These are phyloP conservation scores for Ciconia maguari DNA, from an alignment of 2,113 vertebrate genomes.

Conservation along the genomic window DNA sequence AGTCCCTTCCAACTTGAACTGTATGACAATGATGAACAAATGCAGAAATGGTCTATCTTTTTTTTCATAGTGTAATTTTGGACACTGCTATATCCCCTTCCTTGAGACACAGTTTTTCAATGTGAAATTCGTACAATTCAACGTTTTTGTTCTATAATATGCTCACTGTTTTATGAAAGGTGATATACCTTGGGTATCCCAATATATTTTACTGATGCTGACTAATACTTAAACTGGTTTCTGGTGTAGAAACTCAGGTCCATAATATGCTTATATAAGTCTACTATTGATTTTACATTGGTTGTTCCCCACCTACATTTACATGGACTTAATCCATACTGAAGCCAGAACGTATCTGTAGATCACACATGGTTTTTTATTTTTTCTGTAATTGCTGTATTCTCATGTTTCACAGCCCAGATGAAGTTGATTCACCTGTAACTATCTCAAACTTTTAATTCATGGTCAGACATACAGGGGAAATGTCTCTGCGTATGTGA, in stretches of 20 bases:
- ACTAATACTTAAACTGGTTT: not conserved
- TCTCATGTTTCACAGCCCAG: not conserved
- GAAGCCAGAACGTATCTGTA: not conserved
- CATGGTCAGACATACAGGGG: accelerated
- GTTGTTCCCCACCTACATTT: not conserved
- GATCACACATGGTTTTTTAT: not conserved
- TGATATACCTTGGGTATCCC: not conserved
- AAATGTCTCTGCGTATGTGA: not conserved
- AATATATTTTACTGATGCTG: not conserved
- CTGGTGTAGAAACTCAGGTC: not conserved
- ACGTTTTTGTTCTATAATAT: not conserved
- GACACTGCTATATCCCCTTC: not conserved
- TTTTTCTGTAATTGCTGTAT: not conserved
- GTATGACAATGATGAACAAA: not conserved
- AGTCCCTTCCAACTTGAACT: not conserved
- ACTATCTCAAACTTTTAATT: not conserved
- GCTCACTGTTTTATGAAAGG: not conserved
- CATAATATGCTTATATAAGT: not conserved
- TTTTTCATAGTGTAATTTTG: not conserved
- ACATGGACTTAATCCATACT: not conserved
- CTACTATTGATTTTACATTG: not conserved
- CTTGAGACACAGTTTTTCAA: not conserved
- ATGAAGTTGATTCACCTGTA: not conserved
- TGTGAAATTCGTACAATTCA: not conserved
- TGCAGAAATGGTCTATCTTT: not conserved